Base-by-base conservation (phyloP, 2,113 vertebrate genomes). In the Corythoichthys haematopterus region DNA sequence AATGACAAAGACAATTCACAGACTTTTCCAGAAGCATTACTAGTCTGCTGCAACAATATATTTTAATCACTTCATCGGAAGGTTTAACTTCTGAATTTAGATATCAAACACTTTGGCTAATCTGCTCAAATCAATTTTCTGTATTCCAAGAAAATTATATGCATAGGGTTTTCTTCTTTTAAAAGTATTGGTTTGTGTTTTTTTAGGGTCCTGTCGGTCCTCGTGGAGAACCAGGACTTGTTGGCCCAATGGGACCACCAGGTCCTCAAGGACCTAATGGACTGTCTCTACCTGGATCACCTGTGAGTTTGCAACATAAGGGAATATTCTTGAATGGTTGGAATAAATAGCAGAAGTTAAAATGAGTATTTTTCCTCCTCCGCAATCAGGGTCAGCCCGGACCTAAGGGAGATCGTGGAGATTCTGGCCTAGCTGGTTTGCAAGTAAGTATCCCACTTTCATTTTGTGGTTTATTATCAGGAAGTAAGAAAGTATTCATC, bases 201-300 rank as follows among this genome's bases (percentile, higher is more conserved):
- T 77, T 47, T 82, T 65, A 98, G 97, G 97, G 97, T 13, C 70
- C 92, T 43, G 87, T 91, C 80, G 97, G 97, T 80, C 90, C 91
- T 81, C 94, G 94, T 68, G 97, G 97, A 51, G 97, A 98, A 35
- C 68, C 83, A 38, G 97, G 97, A 70, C 88, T 82, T 65, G 87
- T 93, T 6, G 97, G 97, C 0, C 72, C 93, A 38, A 94, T 97
- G 88, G 97, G 97, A 73, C 95, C 94, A 45, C 94, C 97, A 16
- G 97, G 97, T 47, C 97, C 97, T 1, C 97, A 99, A 84, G 97
- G 97, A 55, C 95, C 95, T 67, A 96, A 94, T 0, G 97, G 97
- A 79, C 86, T 98, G 38, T 99, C 97, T 79, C 91, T 98, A 80
- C 95, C 96, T 0, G 97, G 97, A 72, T 94, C 96, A 88, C 95